phyloP scores from a whole-genome alignment of 2,113 vertebrate genomes.

The Asarcornis scutulata region DNA sequence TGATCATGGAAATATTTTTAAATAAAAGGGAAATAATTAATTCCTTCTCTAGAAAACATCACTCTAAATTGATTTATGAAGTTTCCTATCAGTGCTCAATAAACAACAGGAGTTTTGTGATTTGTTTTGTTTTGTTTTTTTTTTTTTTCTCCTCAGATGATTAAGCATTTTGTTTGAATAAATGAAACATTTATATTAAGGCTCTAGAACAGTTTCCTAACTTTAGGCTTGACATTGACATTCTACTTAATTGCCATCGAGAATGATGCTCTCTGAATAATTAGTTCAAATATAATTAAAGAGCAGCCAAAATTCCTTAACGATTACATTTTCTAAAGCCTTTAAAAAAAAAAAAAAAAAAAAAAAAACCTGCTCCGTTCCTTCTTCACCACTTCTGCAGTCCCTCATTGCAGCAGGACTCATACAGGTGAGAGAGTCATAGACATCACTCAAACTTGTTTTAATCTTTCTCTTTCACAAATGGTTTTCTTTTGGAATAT shows the following conservation, averaged over 20 bases:
- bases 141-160: neutral
- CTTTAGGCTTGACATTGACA: neutral
- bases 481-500: neutral
- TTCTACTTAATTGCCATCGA: neutral
- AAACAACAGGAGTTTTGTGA: neutral
- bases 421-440: neutral
- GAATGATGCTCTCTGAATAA: neutral
- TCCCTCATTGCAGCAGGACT: neutral
- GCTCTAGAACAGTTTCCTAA: neutral
- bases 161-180: conserved; percentile 25
- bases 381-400: neutral
- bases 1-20: conserved; percentile 31
- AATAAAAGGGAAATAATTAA: conserved; percentile 8
- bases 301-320: neutral
- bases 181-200: neutral
- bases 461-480: neutral
- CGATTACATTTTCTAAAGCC: neutral
- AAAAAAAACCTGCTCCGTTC: neutral
- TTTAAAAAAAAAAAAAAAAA: neutral
- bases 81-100: neutral
- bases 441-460: neutral
- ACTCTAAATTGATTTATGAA: neutral
- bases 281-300: neutral
- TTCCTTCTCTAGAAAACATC: neutral
- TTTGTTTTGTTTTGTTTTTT: neutral